Evolutionary conservation across 2,113 vertebrate genomes (phyloP), one percentile per base, ranked within the genome.

Genomic region (Forbesichthys agassizii): DNA sequence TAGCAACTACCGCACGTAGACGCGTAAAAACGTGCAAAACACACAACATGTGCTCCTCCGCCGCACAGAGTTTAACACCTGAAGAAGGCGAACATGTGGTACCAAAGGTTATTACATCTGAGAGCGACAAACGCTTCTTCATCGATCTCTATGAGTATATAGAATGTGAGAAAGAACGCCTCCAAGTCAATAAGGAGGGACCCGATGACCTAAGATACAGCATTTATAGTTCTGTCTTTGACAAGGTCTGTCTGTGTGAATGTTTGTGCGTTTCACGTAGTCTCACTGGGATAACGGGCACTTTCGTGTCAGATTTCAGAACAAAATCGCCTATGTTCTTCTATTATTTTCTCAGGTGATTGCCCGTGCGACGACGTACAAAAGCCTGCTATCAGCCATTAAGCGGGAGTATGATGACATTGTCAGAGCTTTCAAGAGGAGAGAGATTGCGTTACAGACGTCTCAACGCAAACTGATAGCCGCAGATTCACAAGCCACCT

Each of bases 331-430:
- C 20, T 49, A n/a, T 20, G 9, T 58, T 11, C 1, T n/a, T 11
- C 20, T 42, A 3, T 12, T 3, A 13, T 13, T 14, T 58, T 1
- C 64, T 53, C 62, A 93, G 92, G 77, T 95, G 68, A 94, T 93
- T 83, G 89, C 90, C 0, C 75, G 84, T 58, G 64, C 89, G 3
- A 85, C 83, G 14, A 69, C 84, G 33, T 93, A 92, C 75, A 94
- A 90, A 84, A 86, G 66, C 11, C 74, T 94, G 61, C 91, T 95
- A 16, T 71, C 90, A 71, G 84, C 83, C 73, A 90, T 95, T 77
- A 93, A 94, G 77, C 68, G 85, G 60, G 92, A 92, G 77, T 94
- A 93, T 1, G 94, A 94, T 55, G 55, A 75, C 0, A 73, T 89
- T 69, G 89, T 95, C 88, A 75, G 85, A 9, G 84, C 66, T 12